Percentiles rank a stretch among this genome's conserved stretches.
Conservation (phyloP, 2,888 invertebrate genomes). For the Hipparchia semele region DNA sequence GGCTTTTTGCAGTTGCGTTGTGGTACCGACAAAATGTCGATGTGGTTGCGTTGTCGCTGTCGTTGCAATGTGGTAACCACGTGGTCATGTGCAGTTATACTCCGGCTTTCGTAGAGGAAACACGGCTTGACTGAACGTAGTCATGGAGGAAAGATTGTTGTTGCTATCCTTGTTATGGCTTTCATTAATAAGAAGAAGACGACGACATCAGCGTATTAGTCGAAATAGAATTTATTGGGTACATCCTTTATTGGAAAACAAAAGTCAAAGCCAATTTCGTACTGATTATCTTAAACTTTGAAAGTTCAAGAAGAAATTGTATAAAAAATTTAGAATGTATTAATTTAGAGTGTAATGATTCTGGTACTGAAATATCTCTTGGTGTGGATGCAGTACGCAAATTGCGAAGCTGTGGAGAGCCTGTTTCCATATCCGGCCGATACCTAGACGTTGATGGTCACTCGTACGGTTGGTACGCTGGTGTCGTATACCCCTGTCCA, state of each 20-base stretch:
- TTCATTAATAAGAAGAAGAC: constrained; percentile 1
- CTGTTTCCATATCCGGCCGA: no score
- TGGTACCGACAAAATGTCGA: constrained; percentile 18
- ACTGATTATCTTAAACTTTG: no score
- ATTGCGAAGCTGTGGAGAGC: no score
- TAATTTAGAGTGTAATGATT: no score
- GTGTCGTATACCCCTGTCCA: no score
- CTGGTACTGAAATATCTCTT: no score
- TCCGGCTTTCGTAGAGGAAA: background rate
- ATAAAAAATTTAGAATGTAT: no score
- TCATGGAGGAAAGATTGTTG: constrained; percentile 2
- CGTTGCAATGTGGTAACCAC: constrained; percentile 1
- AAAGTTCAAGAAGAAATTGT: no score
- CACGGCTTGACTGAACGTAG: constrained; percentile 2
- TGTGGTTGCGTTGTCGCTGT: constrained; percentile 1
- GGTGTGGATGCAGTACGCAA: no score
- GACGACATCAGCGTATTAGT: background rate
- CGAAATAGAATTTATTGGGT: background rate
- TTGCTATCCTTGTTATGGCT: constrained; percentile 1
- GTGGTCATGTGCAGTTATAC: background rate
- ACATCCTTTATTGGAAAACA: background rate
- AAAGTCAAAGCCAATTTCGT: background rate
- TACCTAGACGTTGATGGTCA: no score
- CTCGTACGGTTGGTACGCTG: no score
- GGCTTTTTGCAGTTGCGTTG: constrained; percentile 42